Evolutionary conservation across 2,113 vertebrate species (phyloP).

Genomic region (Myrmecobius fasciatus): DNA sequence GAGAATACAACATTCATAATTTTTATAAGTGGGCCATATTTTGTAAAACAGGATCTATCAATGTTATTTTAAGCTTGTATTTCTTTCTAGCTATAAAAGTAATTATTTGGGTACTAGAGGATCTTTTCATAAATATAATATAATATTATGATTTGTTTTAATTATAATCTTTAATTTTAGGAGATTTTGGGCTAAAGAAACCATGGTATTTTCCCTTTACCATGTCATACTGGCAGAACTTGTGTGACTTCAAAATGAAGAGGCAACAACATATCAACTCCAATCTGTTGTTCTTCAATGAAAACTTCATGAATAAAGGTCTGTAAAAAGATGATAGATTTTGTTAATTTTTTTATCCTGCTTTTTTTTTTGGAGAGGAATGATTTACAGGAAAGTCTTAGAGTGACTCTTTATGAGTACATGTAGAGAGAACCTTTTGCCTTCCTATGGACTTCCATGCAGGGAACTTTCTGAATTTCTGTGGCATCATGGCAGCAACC

Average conservation of each 20-base stretch:
- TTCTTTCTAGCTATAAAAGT: background rate
- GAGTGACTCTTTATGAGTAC: background rate
- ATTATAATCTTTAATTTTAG: constrained; percentile 64
- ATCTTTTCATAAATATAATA: background rate
- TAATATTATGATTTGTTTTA: background rate
- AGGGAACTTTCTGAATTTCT: background rate
- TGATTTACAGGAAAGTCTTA: background rate
- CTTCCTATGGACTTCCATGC: background rate
- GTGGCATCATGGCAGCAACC: background rate
- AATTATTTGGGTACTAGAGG: background rate
- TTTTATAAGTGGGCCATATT: background rate
- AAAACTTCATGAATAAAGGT: constrained; percentile 74
- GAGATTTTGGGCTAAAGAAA: constrained; percentile 74
- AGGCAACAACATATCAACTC: constrained; percentile 38
- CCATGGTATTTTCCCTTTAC: constrained; percentile 83
- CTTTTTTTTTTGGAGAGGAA: background rate
- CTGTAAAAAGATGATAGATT: constrained; percentile 38
- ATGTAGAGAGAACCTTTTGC: background rate
- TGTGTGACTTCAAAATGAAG: constrained; percentile 53
- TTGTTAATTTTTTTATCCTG: background rate
- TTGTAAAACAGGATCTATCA: background rate
- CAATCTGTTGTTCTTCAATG: constrained; percentile 66
- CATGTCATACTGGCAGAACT: constrained; percentile 77
- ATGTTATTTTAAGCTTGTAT: background rate
- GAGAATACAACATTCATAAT: background rate